These are phyloP conservation scores for Papilio polyxenes DNA, from an alignment of 1,140 invertebrate genomes.

Conservation along the genomic window DNA sequence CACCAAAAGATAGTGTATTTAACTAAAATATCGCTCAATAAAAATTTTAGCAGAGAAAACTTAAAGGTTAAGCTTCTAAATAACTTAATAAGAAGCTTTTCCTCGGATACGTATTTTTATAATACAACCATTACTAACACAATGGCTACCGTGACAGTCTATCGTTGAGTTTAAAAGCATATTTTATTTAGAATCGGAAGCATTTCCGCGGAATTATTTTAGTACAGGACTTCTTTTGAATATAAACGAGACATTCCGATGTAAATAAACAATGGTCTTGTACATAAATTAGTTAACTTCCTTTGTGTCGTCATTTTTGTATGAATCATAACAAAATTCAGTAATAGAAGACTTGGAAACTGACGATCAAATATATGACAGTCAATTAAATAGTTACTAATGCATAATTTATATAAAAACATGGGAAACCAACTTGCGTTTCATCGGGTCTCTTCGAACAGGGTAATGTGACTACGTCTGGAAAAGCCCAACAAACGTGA, in stretches of 20 bases:
- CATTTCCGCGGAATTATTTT: conserved; percentile 28
- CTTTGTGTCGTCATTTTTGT: background rate
- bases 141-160: background rate
- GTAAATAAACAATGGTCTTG: background rate
- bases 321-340: background rate
- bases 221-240: background rate
- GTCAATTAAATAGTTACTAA: background rate
- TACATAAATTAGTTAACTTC: conserved; percentile 11
- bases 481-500: too few relatives aligned
- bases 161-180: conserved; percentile 1
- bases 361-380: too few relatives aligned
- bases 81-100: too few relatives aligned
- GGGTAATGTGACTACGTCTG: background rate
- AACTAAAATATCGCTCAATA: too few relatives aligned
- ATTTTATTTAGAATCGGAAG: conserved; percentile 17
- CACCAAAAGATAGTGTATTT: too few relatives aligned
- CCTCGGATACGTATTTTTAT: too few relatives aligned
- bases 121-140: too few relatives aligned
- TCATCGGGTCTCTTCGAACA: background rate
- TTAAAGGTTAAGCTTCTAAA: too few relatives aligned
- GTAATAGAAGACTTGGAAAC: background rate
- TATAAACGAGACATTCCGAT: conserved; percentile 7
- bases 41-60: too few relatives aligned
- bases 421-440: background rate
- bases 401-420: background rate